Base-by-base conservation (phyloP, 2,888 invertebrate species). In the Acleris literana region DNA sequence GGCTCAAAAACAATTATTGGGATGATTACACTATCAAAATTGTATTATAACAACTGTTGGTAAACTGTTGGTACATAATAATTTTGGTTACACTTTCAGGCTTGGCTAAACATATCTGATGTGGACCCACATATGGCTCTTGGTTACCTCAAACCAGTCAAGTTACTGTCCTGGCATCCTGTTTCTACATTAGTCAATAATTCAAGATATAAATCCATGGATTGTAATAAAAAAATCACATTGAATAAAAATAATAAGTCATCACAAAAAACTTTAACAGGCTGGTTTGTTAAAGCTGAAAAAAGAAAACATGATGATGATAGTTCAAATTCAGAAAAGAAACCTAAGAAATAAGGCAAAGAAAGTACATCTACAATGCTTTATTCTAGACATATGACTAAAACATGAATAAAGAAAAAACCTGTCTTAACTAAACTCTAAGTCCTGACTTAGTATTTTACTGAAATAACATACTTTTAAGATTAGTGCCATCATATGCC, bases 141-240 rank as follows among this genome's bases (percentile, higher is more conserved):
- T n/a, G 74, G 85, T 11, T 92, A 93, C 64, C 81, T 96, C 74
- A 93, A 88, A 79, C 95, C 94, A 39, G 86, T 93, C 0, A 87
- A 88, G 11, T 72, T 88, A 22, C 75, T 97, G 39, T 81, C 87
- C 25, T 96, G 95, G 95, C 94, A 97, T 83, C 94, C 94, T 63
- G 97, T 97, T 0, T 94, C 96, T 1, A 94, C 93, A 52, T 76
- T 90, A 53, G 97, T 97, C 0, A 96, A 96, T 77, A 96, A 95
- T 80, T 94, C 96, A 0, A 92, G 94, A 64, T 94, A 96, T 79
- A 96, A 97, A 84, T 90, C 90, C 33, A 77, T 83, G 0, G 86
- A 93, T 65, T 95, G 95, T 72, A 94, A 94, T 74, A 94, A 93
- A 72, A 93, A 90, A 44, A 72, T 91, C 48, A 62, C 72, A 46